Percentiles rank a stretch among this genome's conserved stretches.
These are phyloP conservation scores for Syrrhaptes paradoxus DNA, from an alignment of 2,113 vertebrate genomes.

Conservation along the genomic window DNA sequence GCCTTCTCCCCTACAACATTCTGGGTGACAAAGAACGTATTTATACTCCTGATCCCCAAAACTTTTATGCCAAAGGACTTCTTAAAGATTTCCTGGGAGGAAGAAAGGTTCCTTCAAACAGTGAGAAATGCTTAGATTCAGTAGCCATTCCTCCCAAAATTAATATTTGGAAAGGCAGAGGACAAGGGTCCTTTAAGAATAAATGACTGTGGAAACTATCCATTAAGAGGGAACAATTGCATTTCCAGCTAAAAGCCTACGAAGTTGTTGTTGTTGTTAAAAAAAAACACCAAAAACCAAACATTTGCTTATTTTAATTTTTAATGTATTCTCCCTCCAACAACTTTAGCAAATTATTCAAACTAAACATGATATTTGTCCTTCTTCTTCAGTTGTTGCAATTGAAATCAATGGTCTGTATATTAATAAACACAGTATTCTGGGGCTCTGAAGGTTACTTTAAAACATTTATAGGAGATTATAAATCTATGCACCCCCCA, in stretches of 20 bases:
- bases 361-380: not conserved
- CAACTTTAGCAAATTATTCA: constrained; percentile 7
- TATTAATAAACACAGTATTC: not conserved
- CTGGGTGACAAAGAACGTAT: constrained; percentile 40
- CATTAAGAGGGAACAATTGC: not conserved
- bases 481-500: not conserved
- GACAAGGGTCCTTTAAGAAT: not conserved
- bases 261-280: not conserved
- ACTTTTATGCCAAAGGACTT: constrained; percentile 30
- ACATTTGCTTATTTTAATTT: not conserved
- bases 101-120: constrained; percentile 25
- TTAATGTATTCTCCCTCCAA: not conserved
- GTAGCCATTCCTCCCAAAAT: constrained; percentile 32
- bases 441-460: not conserved
- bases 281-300: not conserved
- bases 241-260: constrained; percentile 11
- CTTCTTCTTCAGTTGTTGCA: not conserved
- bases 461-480: not conserved
- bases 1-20: constrained; percentile 1
- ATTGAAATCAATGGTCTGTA: not conserved
- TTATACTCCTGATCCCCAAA: constrained; percentile 32
- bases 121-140: not conserved
- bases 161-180: constrained; percentile 45
- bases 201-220: not conserved
- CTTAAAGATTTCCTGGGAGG: constrained; percentile 34